These are phyloP conservation scores for Willisornis vidua DNA, from an alignment of 2,113 vertebrate genomes.

Conservation along the genomic window DNA sequence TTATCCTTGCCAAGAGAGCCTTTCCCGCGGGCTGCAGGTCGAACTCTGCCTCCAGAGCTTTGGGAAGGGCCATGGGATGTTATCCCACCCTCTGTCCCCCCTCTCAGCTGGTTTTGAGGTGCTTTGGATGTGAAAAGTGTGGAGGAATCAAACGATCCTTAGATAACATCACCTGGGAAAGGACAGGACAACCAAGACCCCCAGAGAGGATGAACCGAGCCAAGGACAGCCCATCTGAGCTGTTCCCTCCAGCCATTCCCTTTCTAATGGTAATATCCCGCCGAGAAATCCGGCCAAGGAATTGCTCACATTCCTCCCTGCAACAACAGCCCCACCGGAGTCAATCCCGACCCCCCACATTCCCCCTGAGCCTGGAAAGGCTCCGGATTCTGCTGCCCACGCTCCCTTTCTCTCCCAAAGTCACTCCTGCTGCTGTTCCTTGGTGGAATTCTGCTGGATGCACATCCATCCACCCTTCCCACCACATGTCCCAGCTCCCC, in stretches of 20 bases:
- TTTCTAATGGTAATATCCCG: constrained; percentile 52
- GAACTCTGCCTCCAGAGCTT: background rate
- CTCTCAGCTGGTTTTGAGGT: background rate
- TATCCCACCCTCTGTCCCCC: background rate
- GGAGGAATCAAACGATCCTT: background rate
- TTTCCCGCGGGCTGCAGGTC: background rate
- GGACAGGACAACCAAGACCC: background rate
- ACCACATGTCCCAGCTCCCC: background rate
- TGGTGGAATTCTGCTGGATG: background rate
- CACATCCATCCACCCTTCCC: background rate
- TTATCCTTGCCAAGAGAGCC: background rate
- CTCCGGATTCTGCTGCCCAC: background rate
- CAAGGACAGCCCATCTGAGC: background rate
- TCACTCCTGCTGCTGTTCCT: background rate
- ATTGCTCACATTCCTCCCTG: constrained; percentile 32
- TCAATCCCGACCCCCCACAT: background rate
- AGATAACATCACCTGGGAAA: background rate
- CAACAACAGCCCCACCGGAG: background rate
- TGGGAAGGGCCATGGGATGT: background rate
- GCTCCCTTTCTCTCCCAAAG: background rate
- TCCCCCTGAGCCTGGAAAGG: background rate
- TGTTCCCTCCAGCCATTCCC: background rate
- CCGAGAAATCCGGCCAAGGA: constrained; percentile 31
- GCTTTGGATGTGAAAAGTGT: background rate
- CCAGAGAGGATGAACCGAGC: background rate